phyloP scores from a whole-genome alignment of 2,888 invertebrate species.

The Tetranychus piercei region DNA sequence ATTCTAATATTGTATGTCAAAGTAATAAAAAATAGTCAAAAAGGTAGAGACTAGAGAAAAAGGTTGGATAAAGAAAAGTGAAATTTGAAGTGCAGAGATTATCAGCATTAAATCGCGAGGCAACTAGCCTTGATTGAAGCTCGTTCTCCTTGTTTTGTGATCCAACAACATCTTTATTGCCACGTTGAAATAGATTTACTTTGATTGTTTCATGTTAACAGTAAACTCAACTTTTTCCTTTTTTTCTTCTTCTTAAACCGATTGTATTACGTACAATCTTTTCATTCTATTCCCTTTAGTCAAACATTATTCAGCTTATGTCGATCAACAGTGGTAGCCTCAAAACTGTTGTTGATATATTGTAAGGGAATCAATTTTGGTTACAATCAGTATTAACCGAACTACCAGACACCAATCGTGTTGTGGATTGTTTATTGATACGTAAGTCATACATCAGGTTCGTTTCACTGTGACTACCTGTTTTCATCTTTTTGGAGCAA shows the following conservation, averaged over 20 bases:
- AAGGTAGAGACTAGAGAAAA: no score
- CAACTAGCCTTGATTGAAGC: not conserved
- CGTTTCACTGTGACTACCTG: not conserved
- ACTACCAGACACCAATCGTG: not conserved
- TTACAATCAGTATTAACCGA: not conserved
- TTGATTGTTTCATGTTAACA: not conserved
- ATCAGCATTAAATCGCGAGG: not conserved
- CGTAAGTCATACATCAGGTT: not conserved
- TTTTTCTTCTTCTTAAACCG: no score
- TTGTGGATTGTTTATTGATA: not conserved
- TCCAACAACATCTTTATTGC: not conserved
- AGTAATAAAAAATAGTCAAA: no score
- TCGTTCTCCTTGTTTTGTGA: not conserved
- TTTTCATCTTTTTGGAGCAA: not conserved
- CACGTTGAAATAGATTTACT: not conserved
- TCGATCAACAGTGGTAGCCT: not conserved
- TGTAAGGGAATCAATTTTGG: not conserved
- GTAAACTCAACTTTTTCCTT: not conserved
- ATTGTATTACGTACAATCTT: no score
- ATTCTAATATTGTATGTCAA: no score
- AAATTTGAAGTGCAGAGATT: no score
- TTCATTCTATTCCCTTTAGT: no score
- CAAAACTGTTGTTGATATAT: not conserved
- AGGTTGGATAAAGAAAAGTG: no score
- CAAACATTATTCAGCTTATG: no score